Conservation (phyloP, 2,113 vertebrate species). For the Marmota monax region DNA sequence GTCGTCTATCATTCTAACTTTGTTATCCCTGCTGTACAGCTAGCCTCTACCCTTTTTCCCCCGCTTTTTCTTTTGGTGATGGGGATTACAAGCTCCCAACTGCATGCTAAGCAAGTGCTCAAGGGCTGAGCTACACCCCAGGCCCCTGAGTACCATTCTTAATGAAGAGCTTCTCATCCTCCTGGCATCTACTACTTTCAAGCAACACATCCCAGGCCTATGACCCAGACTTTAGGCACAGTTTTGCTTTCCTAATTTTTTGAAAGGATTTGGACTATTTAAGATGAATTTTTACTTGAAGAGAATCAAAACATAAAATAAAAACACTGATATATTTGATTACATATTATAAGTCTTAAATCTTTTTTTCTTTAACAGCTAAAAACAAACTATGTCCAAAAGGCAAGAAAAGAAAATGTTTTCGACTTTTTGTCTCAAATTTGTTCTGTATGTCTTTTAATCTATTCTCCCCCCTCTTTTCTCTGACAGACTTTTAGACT, state of each 20-base stretch:
- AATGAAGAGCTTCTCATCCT: neutral
- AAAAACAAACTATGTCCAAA: neutral
- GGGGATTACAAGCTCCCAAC: neutral
- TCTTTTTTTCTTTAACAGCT: neutral
- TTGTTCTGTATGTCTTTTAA: neutral
- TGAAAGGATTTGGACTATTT: neutral
- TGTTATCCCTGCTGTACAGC: neutral
- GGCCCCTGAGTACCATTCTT: neutral
- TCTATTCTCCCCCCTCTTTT: neutral
- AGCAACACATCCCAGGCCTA: neutral
- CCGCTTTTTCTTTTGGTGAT: neutral
- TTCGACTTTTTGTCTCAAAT: neutral
- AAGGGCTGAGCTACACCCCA: neutral
- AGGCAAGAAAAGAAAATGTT: neutral
- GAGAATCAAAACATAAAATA: neutral
- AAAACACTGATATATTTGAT: neutral
- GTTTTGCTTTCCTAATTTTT: neutral
- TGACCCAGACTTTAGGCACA: neutral
- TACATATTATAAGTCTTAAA: neutral
- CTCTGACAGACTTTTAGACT: neutral
- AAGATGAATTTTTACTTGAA: neutral
- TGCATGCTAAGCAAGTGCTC: neutral
- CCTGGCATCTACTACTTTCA: neutral
- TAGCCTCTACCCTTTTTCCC: neutral
- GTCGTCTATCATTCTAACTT: neutral